phyloP scores from a whole-genome alignment of 2,113 vertebrate species.

The Tichodroma muraria region DNA sequence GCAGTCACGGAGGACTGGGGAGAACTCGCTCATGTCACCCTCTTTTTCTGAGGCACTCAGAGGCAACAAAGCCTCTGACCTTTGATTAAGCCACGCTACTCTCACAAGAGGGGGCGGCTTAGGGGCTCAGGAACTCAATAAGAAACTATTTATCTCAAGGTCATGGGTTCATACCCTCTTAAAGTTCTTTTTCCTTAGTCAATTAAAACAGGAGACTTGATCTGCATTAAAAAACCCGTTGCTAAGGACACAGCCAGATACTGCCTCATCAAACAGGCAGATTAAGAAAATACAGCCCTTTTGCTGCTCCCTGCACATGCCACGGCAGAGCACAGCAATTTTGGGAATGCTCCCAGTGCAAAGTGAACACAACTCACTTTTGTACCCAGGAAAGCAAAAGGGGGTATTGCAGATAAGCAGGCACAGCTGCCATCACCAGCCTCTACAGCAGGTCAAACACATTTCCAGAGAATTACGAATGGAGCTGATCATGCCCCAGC shows the following conservation, averaged over 20 bases:
- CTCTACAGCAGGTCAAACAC: background rate
- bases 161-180: slow-evolving; percentile 27
- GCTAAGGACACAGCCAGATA: background rate
- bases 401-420: fast-evolving
- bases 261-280: background rate
- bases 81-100: background rate
- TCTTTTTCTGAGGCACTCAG: background rate
- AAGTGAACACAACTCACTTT: background rate
- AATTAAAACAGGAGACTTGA: slow-evolving; percentile 12
- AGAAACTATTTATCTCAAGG: slow-evolving; percentile 43
- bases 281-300: background rate
- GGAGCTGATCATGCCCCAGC: background rate
- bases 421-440: background rate
- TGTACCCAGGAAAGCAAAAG: background rate
- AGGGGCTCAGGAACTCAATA: background rate
- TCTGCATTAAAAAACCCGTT: background rate
- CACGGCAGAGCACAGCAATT: background rate
- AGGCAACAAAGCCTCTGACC: slow-evolving; percentile 30
- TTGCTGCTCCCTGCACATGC: background rate
- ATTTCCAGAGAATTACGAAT: background rate
- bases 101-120: background rate
- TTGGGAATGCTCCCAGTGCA: fast-evolving
- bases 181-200: slow-evolving; percentile 16
- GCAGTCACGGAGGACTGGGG: background rate
- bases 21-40: fast-evolving